Base-by-base conservation (phyloP, 2,797 vertebrate species). In the Cyclopterus lumpus region DNA sequence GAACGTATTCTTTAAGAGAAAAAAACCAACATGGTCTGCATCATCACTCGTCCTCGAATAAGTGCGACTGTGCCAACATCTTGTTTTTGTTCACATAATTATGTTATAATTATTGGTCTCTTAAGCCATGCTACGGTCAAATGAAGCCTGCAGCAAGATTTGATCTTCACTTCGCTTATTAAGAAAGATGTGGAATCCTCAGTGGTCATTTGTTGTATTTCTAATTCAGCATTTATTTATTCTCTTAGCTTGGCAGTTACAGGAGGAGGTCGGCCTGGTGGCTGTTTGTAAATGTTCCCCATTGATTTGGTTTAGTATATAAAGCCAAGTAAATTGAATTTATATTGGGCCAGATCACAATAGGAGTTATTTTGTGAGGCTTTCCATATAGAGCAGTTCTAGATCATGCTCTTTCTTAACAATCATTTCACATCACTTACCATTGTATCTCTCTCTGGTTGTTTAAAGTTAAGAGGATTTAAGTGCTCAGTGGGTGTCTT, bases 401-500 rank as follows among this genome's bases (percentile, higher is more conserved):
- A 58, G 9, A 59, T 8, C 57, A 36, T 2, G 22, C 32, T 15
- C 57, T 36, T 59, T 36, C 38, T 51, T n/a, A 71, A 57, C 3
- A 30, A 5, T 6, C 5, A 20, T 64, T 69, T 63, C 14, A 18
- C 40, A 14, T 60, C 12, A 44, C 28, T 2, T 36, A 3, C 7
- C 9, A 8, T 48, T 67, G 48, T 20, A 14, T 65, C 53, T 36
- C 53, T 36, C 53, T 22, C 20, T 14, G 20, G 32, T 54, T 62
- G 14, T 22, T 30, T 22, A 15, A 26, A 61, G 59, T 26, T 16
- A 38, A 34, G 1, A 15, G 28, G 68, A 77, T 44, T 18, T 48
- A 67, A 62, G 54, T 70, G 68, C 51, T 63, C 51, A 67, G 22
- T 40, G 53, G 46, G 15, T 54, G 38, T 42, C 22, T 75, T 69